Base-by-base conservation (phyloP, 2,113 vertebrate species). In the Zosterops lateralis region DNA sequence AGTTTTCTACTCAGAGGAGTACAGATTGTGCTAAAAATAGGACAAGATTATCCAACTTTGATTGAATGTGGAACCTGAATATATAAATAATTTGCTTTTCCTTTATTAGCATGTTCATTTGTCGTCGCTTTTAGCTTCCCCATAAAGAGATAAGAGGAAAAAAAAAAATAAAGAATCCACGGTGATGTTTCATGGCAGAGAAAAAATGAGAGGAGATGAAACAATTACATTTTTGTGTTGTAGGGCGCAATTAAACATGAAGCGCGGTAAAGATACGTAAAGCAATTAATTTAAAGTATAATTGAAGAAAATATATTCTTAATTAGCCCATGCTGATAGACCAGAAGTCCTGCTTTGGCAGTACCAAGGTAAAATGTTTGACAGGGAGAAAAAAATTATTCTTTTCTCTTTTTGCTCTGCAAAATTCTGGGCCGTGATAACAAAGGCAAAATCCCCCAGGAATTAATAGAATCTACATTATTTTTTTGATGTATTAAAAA, bases 41-140 rank as follows among this genome's bases (percentile, higher is more conserved):
- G 65, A 48, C 16, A 22, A 24, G 66, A 86, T 87, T 82, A 72
- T 91, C 89, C 75, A 74, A 58, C 73, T 92, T 70, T 38, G 73
- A 84, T 90, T 84, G 73, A 92, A 44, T 92, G 70, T 50, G 62
- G 77, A 90, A 88, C 47, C 38, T 88, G 81, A 84, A 77, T 84
- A 67, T 90, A 80, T 94, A 92, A 95, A 92, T 94, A 72, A 84
- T 66, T 73, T 84, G 4, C 61, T 89, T 93, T 89, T 32, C 42
- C 47, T 88, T 88, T 78, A 75, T 77, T 93, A 81, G 34, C 21
- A 1, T 38, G 29, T 91, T 91, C 17, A 0, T 73, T 95, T 66
- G n/a, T 62, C 45, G 75, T 81, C 0, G 0, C 38, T 79, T 17
- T 66, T 65, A 48, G 57, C n/a, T 80, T 91, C 47, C 56, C 48